phyloP scores from a whole-genome alignment of 2,888 invertebrate genomes.

The Eupithecia centaureata region DNA sequence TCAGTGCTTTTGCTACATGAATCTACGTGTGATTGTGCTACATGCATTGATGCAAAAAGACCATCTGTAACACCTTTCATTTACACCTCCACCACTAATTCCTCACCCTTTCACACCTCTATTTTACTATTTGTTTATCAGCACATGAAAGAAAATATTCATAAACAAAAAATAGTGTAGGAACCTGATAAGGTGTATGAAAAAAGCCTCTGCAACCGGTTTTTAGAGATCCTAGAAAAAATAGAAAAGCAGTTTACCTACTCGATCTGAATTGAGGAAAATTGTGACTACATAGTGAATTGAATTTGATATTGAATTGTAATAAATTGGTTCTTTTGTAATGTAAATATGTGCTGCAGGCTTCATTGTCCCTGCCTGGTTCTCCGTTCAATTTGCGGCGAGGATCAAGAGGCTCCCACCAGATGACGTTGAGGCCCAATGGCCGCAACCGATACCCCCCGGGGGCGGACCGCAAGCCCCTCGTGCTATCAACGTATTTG shows the following conservation, averaged over 20 bases:
- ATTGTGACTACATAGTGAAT: conserved; percentile 45
- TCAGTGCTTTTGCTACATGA: conserved; percentile 43
- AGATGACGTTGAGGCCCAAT: conserved; percentile 93
- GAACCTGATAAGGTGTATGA: conserved; percentile 24
- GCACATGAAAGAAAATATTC: conserved; percentile 80
- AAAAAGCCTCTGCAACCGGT: conserved; percentile 78
- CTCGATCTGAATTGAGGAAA: conserved; percentile 81
- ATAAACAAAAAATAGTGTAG: conserved; percentile 34
- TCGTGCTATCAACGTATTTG: conserved; percentile 96
- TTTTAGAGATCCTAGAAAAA: conserved; percentile 48
- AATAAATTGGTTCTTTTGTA: conserved; percentile 47
- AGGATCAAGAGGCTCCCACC: conserved; percentile 95
- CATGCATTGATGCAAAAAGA: conserved; percentile 67
- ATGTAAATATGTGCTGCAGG: conserved; percentile 84
- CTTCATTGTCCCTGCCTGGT: conserved; percentile 97
- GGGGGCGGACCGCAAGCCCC: conserved; percentile 95
- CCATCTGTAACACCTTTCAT: conserved; percentile 63
- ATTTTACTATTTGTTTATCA: conserved; percentile 76
- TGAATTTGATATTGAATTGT: conserved; percentile 29
- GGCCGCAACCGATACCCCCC: conserved; percentile 92
- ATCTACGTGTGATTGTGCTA: conserved; percentile 40
- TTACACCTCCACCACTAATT: conserved; percentile 57
- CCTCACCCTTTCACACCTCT: conserved; percentile 43
- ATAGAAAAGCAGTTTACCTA: conserved; percentile 52
- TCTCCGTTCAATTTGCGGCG: conserved; percentile 97